Evolutionary conservation across 2,888 invertebrate species (phyloP).

Genomic region (Thymelicus sylvestris): DNA sequence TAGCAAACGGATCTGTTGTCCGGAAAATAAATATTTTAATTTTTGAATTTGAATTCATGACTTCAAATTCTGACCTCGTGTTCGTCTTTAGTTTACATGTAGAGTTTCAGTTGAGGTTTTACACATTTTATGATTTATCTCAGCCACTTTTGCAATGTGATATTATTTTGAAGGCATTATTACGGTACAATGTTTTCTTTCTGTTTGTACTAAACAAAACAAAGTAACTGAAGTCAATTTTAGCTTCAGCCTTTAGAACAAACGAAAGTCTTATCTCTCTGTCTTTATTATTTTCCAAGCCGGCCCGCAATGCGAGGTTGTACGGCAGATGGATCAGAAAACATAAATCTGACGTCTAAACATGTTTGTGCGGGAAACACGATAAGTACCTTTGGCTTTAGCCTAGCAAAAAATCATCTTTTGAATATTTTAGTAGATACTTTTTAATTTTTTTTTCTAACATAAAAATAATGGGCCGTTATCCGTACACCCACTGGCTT

Average conservation of each 20-base stretch:
- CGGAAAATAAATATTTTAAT: too few relatives aligned
- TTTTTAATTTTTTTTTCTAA: too few relatives aligned
- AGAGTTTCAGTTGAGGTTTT: too few relatives aligned
- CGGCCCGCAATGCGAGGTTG: conserved; percentile 74
- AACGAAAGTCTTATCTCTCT: conserved; percentile 73
- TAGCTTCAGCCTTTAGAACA: conserved; percentile 63
- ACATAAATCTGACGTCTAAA: conserved; percentile 79
- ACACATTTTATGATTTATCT: too few relatives aligned
- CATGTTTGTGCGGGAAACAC: conserved; percentile 70
- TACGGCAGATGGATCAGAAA: conserved; percentile 78
- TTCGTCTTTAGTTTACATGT: too few relatives aligned
- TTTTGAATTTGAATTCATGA: too few relatives aligned
- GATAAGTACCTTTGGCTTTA: conserved; percentile 47
- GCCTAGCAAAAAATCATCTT: conserved; percentile 39
- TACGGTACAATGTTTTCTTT: conserved; percentile 49
- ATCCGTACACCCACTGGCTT: too few relatives aligned
- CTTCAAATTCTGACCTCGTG: too few relatives aligned
- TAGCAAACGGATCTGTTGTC: too few relatives aligned
- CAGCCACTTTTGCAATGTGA: too few relatives aligned
- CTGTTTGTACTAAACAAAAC: conserved; percentile 67
- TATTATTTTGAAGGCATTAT: not conserved
- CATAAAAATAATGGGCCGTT: too few relatives aligned
- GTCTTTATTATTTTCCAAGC: conserved; percentile 79
- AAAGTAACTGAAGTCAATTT: conserved; percentile 72
- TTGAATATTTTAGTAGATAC: not conserved